These are phyloP conservation scores for Thereva unica DNA, from an alignment of 2,888 invertebrate genomes.

Conservation along the genomic window DNA sequence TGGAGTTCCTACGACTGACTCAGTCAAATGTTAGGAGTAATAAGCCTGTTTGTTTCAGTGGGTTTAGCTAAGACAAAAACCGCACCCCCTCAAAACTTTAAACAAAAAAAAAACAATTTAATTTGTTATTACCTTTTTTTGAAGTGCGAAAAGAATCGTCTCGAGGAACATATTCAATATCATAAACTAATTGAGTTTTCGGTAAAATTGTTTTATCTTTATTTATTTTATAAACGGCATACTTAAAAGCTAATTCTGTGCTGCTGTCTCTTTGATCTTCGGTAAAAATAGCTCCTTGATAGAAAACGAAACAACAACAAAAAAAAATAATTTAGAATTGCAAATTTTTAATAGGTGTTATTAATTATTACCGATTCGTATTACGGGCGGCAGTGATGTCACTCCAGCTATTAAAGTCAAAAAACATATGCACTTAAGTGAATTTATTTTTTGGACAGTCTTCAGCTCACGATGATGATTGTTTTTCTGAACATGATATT, in stretches of 20 bases:
- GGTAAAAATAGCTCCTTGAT: constrained; percentile 86
- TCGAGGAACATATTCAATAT: constrained; percentile 85
- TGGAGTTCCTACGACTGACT: too few relatives aligned
- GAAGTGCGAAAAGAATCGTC: constrained; percentile 91
- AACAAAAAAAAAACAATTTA: background rate
- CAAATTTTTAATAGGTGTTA: constrained; percentile 5
- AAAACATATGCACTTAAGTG: constrained; percentile 40
- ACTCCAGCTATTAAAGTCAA: constrained; percentile 49
- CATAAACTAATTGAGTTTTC: constrained; percentile 87
- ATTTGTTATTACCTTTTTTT: constrained; percentile 73
- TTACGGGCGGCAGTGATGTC: constrained; percentile 65
- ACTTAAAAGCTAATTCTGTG: constrained; percentile 89
- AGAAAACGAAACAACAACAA: background rate
- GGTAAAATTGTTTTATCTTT: constrained; percentile 81
- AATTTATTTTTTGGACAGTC: constrained; percentile 29
- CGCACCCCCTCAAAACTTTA: background rate
- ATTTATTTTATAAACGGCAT: constrained; percentile 92
- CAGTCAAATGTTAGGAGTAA: background rate
- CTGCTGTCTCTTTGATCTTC: constrained; percentile 87
- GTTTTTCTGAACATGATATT: constrained; percentile 20
- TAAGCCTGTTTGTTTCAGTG: constrained; percentile 35
- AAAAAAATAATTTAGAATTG: background rate
- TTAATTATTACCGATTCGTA: constrained; percentile 65
- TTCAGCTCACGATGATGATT: constrained; percentile 6
- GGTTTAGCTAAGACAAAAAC: constrained; percentile 1